Base-by-base conservation (phyloP, 1,140 invertebrate genomes). In the Habropoda laboriosa region DNA sequence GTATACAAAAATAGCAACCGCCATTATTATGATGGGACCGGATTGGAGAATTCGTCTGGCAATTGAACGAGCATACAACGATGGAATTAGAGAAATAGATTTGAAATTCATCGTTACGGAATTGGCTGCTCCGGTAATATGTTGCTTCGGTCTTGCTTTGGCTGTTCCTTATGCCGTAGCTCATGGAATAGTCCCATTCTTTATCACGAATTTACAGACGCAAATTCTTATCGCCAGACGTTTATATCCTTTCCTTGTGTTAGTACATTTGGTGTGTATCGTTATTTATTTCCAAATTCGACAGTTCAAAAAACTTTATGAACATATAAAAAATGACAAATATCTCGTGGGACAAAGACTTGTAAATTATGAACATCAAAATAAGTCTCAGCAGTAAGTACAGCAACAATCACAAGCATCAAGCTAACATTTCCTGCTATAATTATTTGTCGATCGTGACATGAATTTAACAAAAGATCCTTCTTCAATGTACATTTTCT, bases 301-400 rank as follows among this genome's bases (percentile, higher is more conserved):
- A 72, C 98, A 99, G 90, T 98, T 99, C 91, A 96, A 95, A 86
- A 97, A 98, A 87, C 94, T 99, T 0, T 99, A 99, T 90, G 97
- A 99, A 90, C 98, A 99, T 92, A 99, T 99, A 89, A 99, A 99
- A 93, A 99, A 99, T 94, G 99, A 99, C 91, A 99, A 99, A 94
- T 99, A 99, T 93, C 94, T 99, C 35, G 98, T 99, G 3, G 98
- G 98, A 0, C 96, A 98, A 88, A 94, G 98, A 72, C 94, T 99
- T 70, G 98, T 99, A 0, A 99, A 99, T 93, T 99, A 99, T 91
- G 97, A 99, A 90, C 96, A 97, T 91, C 94, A 96, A 72, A 95
- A 95, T 80, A 95, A 95, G 87, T 94, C 94, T 81, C 92, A 93
- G 47, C 84, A 89, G 55, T 92, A 93, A 77, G 92, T 93, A 71